Evolutionary conservation across 2,888 invertebrate genomes (phyloP).

Genomic region (Hecatera dysodea): DNA sequence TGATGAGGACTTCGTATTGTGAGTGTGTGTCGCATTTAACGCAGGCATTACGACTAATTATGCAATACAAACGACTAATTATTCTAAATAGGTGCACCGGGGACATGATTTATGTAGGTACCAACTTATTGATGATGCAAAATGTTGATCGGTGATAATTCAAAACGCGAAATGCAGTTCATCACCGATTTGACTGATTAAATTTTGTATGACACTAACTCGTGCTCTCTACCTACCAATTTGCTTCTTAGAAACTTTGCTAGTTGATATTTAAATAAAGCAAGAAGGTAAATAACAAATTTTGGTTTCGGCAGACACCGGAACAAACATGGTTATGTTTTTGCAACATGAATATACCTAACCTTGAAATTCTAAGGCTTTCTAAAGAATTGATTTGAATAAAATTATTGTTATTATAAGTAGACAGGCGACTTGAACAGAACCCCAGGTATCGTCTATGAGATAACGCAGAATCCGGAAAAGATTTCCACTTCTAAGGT

Average conservation of each 20-base stretch:
- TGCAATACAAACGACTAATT: slow-evolving; percentile 28
- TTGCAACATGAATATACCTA: not conserved
- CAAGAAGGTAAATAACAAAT: slow-evolving; percentile 18
- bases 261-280: not conserved
- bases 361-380: not conserved
- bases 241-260: not conserved
- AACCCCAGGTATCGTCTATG: no score
- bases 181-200: not conserved
- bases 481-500: no score
- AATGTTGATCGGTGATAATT: not conserved
- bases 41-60: slow-evolving; percentile 6
- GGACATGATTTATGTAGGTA: slow-evolving; percentile 4
- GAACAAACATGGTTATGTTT: slow-evolving; percentile 42
- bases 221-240: not conserved
- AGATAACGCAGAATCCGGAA: no score
- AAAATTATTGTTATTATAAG: not conserved
- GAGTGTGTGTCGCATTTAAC: slow-evolving; percentile 9
- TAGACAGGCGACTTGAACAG: no score
- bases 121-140: not conserved
- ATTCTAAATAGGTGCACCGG: slow-evolving; percentile 26
- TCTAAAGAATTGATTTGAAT: not conserved
- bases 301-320: slow-evolving; percentile 18
- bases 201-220: not conserved
- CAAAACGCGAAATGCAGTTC: not conserved
- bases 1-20: not conserved